Evolutionary conservation across 2,797 vertebrate genomes (phyloP).

Genomic region (Clarias pachynema): DNA sequence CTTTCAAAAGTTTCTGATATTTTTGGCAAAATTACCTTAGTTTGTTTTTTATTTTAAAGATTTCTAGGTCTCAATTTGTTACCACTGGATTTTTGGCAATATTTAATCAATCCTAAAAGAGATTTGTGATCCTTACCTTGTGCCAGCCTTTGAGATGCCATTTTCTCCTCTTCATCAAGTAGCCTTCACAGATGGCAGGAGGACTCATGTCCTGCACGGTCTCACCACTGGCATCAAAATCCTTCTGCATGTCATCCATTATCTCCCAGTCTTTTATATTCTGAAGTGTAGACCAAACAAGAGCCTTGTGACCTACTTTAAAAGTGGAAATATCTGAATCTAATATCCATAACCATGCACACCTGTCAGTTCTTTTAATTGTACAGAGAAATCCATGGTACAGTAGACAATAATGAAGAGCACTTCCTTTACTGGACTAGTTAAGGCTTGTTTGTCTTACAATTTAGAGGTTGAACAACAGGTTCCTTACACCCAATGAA

Average conservation of each 20-base stretch:
- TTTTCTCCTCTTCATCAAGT: slow-evolving; percentile 93
- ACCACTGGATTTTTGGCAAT: not conserved
- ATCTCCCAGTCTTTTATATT: slow-evolving; percentile 91
- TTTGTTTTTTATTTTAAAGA: not conserved
- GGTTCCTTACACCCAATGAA: slow-evolving; percentile 33
- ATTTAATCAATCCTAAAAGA: not conserved
- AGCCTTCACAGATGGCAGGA: slow-evolving; percentile 84
- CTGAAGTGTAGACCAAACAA: slow-evolving; percentile 61
- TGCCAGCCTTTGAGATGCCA: slow-evolving; percentile 98
- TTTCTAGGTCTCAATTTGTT: not conserved
- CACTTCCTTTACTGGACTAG: slow-evolving; percentile 17
- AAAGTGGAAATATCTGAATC: not conserved
- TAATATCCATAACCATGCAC: not conserved
- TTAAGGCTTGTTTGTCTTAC: slow-evolving; percentile 31
- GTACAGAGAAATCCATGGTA: not conserved
- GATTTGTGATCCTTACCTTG: slow-evolving; percentile 76
- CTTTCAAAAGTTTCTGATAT: not conserved
- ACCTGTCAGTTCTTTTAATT: not conserved
- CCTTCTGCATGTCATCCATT: slow-evolving; percentile 78
- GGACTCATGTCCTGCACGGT: slow-evolving; percentile 62
- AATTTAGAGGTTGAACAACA: slow-evolving; percentile 46
- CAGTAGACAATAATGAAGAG: not conserved
- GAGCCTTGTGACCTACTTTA: slow-evolving; percentile 6
- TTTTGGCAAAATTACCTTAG: not conserved
- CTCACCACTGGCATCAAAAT: slow-evolving; percentile 60